Evolutionary conservation across 2,797 vertebrate genomes (phyloP), one percentile per base, ranked within the genome.

Genomic region (Sebastolobus alascanus): DNA sequence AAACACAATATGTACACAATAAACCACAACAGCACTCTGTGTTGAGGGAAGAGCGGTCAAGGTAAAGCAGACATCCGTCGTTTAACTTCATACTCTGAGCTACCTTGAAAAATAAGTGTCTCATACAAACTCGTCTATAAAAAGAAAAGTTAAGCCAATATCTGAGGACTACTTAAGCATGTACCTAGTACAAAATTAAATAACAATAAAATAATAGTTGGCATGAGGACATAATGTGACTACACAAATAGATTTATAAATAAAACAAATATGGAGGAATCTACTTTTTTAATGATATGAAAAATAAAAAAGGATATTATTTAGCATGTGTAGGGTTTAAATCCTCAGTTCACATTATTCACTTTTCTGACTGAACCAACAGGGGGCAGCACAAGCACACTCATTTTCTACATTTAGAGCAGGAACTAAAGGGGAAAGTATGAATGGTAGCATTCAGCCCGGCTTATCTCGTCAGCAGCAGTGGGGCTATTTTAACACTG

Each of bases 131-230:
- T 38, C 81, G 75, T 84, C 87, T 84, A 86, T 85, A 93, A 88
- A 92, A 88, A 91, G 56, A 88, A 80, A 68, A 68, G 73, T 85
- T 69, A 80, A 83, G 75, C 72, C 68, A 85, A 89, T 80, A 91
- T 87, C 80, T 55, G 75, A 86, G 56, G 68, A 89, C 87, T 92
- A 94, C 81, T 55, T 84, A 77, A 89, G 73, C 75, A 86, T 83
- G 91, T 90, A 93, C 85, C 90, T 91, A 84, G 85, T 95, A 94
- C 90, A 94, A 94, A 94, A 88, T 85, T 93, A 94, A 93, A 94
- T 90, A 90, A 91, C 54, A 90, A 89, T 81, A 85, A 79, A 77
- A 87, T 78, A 77, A 87, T 20, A 75, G 74, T 84, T 55, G 80
- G 67, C 73, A 76, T 80, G 59, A 80, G 38, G 67, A 80, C 63